A percentile compares a stretch with the other conserved stretches of the same genome.
Conservation (phyloP, 2,797 vertebrate species). For the Allobates femoralis region DNA sequence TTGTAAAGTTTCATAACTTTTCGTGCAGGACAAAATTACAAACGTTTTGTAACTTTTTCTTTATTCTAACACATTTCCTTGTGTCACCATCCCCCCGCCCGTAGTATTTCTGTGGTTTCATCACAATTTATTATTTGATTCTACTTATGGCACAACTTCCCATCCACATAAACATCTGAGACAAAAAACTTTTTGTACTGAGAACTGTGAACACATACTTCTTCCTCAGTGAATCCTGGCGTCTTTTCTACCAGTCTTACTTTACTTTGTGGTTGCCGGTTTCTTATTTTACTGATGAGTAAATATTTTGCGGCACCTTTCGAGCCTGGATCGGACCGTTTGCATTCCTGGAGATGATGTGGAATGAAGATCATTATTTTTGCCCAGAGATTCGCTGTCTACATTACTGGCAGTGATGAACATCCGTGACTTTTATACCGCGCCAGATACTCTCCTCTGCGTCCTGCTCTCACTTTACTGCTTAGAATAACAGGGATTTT, state of each 20-base stretch:
- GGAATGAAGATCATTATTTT: slow-evolving; percentile 26
- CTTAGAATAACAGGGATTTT: slow-evolving; percentile 46
- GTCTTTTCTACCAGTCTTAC: slow-evolving; percentile 28
- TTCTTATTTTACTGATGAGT: slow-evolving; percentile 60
- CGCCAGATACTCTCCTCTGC: slow-evolving; percentile 38
- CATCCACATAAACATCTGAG: background rate
- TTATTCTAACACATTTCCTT: too few species aligned
- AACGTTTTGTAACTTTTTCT: too few species aligned
- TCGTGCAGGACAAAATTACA: too few species aligned
- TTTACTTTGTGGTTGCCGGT: slow-evolving; percentile 42
- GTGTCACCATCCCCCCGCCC: too few species aligned
- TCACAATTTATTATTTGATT: background rate
- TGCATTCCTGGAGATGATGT: slow-evolving; percentile 53
- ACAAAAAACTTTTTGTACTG: background rate
- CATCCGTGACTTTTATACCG: slow-evolving; percentile 28
- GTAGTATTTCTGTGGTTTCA: background rate
- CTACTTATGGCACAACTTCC: background rate
- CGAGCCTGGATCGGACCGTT: slow-evolving; percentile 40
- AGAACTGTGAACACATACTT: background rate
- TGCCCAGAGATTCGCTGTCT: slow-evolving; percentile 30
- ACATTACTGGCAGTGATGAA: slow-evolving; percentile 47
- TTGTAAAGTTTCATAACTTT: too few species aligned
- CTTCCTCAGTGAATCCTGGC: slow-evolving; percentile 9
- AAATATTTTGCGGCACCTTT: slow-evolving; percentile 57
- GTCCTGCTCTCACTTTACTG: slow-evolving; percentile 41